Base-by-base conservation (phyloP, 2,888 invertebrate genomes). In the Cosmia pyralina region DNA sequence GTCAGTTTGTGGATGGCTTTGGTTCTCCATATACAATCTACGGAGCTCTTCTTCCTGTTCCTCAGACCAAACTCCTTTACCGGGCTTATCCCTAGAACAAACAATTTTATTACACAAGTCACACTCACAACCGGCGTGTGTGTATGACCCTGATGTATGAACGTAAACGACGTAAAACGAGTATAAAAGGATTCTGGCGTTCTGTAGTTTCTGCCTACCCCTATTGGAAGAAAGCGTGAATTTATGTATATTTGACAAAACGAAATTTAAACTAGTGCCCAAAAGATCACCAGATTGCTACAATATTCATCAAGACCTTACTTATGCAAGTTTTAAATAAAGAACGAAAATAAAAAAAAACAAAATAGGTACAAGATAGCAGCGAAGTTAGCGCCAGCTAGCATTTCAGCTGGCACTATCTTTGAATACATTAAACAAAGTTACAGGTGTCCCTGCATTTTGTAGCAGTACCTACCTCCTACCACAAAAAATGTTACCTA, bases 1-100 rank as follows among this genome's bases (percentile, higher is more conserved):
- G 87, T 97, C 96, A 77, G 97, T 97, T 89, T 97, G 96, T 59
- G 97, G 97, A 90, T 97, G 97, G 59, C 94, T 95, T 93, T 97
- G 97, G 92, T 98, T 98, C 93, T 99, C 98, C 96, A 98, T 98
- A 92, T 98, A 98, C 69, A 99, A 96, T 78, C 97, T 96, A 65
- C 97, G 97, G 58, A 99, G 94, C 95, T 99, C 99, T 81, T 98
- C 97, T 93, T 99, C 99, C 91, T 99, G 98, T 87, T 98, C 98
- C 89, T 98, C 98, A 28, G 97, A 97, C 99, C 99, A 99, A n/a
- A 94, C 92, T 75, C 96, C 96, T 90, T 96, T 97, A 46, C 93
- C 94, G 11, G 88, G 89, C 81, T 93, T 94, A 85, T 95, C 95
- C 82, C 96, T 96, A 59, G 0, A 65, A 59, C 4, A 59, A 58